Conservation (phyloP, 2,113 vertebrate species). For the Petaurus breviceps region DNA sequence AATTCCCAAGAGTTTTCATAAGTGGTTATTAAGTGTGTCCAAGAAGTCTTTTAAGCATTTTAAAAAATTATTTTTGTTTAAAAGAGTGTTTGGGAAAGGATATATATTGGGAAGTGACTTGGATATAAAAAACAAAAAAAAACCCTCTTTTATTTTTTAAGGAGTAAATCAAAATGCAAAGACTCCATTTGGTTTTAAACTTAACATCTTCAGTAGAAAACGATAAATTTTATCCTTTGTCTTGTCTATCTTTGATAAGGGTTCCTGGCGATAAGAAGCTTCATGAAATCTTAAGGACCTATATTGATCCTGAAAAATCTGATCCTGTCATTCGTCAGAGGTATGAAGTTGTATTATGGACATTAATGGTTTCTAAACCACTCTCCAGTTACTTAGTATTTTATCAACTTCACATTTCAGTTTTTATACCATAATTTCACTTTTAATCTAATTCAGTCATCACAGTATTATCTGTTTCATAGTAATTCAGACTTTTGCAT, state of each 20-base stretch:
- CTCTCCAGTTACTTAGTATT: not conserved
- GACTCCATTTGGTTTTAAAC: not conserved
- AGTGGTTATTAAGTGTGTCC: slow-evolving; percentile 33
- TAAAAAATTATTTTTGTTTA: slow-evolving; percentile 58
- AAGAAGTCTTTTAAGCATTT: slow-evolving; percentile 48
- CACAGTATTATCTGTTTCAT: not conserved
- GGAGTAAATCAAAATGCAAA: not conserved
- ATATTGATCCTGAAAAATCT: slow-evolving; percentile 92
- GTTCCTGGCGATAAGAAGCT: slow-evolving; percentile 88
- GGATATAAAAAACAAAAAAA: slow-evolving; percentile 10
- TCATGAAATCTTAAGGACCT: slow-evolving; percentile 88
- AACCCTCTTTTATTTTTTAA: slow-evolving; percentile 49
- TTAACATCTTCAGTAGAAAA: slow-evolving; percentile 53
- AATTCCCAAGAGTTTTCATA: slow-evolving; percentile 52
- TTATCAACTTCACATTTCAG: not conserved
- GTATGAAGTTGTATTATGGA: slow-evolving; percentile 79
- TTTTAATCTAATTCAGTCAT: not conserved
- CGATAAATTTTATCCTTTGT: slow-evolving; percentile 69
- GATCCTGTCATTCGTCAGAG: slow-evolving; percentile 93
- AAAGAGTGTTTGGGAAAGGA: slow-evolving; percentile 28
- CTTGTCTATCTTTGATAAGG: slow-evolving; percentile 83
- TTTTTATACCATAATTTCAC: not conserved
- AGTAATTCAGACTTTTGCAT: not conserved
- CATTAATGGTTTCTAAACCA: slow-evolving; percentile 57
- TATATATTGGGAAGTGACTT: slow-evolving; percentile 4